Percentiles rank a stretch among this genome's conserved stretches.
These are phyloP conservation scores for Pogonomyrmex californicus DNA, from an alignment of 1,140 invertebrate genomes.

Conservation along the genomic window DNA sequence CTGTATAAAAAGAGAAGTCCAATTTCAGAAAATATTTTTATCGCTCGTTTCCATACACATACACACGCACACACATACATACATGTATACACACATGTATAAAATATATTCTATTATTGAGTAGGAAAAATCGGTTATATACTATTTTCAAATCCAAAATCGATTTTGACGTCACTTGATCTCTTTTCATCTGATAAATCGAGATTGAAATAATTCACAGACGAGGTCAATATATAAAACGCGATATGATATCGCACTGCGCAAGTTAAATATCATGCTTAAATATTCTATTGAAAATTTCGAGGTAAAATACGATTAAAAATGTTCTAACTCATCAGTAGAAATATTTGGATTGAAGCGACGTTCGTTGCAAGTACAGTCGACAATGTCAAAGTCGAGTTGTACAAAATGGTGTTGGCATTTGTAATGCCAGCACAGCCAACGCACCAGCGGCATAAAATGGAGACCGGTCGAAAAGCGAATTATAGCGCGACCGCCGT, in stretches of 20 bases:
- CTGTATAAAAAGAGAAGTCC: not conserved
- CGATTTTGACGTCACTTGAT: slow-evolving; percentile 1
- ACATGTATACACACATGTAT: too few relatives aligned
- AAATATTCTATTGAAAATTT: slow-evolving; percentile 25
- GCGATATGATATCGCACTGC: not conserved
- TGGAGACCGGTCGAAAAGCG: slow-evolving; percentile 55
- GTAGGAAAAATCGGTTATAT: not conserved
- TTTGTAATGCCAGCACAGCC: slow-evolving; percentile 39
- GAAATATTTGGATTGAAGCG: slow-evolving; percentile 46
- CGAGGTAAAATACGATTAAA: slow-evolving; percentile 42
- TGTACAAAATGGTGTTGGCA: slow-evolving; percentile 42
- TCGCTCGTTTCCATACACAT: not conserved
- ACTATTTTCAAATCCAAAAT: slow-evolving; percentile 32
- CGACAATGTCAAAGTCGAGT: slow-evolving; percentile 49
- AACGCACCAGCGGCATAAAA: slow-evolving; percentile 16
- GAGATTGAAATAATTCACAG: slow-evolving; percentile 41
- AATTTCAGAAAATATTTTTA: slow-evolving; percentile 13
- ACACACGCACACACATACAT: too few relatives aligned
- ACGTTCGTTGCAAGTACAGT: slow-evolving; percentile 40
- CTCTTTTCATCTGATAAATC: slow-evolving; percentile 31
- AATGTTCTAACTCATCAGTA: slow-evolving; percentile 23
- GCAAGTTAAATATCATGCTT: slow-evolving; percentile 42
- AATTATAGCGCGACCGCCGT: slow-evolving; percentile 41
- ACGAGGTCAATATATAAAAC: slow-evolving; percentile 27
- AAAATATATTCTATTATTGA: not conserved